Evolutionary conservation across 2,797 vertebrate genomes (phyloP), one percentile per base, ranked within the genome.

Genomic region (Coregonus suidteri): DNA sequence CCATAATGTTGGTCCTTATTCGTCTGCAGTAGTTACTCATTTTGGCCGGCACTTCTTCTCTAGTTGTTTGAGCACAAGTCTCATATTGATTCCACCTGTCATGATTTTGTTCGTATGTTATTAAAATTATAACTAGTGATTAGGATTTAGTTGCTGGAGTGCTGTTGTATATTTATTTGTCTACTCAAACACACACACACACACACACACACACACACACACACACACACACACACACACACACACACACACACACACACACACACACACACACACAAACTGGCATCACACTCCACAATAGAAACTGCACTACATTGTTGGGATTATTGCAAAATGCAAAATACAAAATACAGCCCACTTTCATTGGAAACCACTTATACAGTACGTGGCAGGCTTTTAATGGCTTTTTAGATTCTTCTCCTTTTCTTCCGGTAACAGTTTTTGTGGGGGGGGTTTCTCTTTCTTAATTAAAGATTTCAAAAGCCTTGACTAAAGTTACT

Each of bases 301-400:
- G 15, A 85, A 78, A 83, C 70, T 78, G 31, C 6, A 66, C 51
- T 31, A 85, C 81, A 86, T 52, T 77, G 80, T 78, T 64, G 13
- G 85, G 85, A 89, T 88, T 86, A 13, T 25, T 47, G 41, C 41
- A 47, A 47, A 47, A 9, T 47, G 3, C 41, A 47, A 25, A 25
- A 13, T 47, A 11, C 41, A 47, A 47, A 47, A 9, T 47, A 11
- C 41, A 47, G 41, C 3, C 9, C 41, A 47, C 41, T 47, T 47
- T 47, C 41, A 13, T 13, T 47, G 41, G 7, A 9, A 47, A 9
- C 41, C 41, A 9, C 7, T 9, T 47, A 9, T 47, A 47, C 1
- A 47, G 41, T 78, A 91, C 90, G 89, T 91, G 90, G 93, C 86
- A 77, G 82, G 80, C 71, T 84, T 87, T 84, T 92, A 93, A 92